phyloP scores from a whole-genome alignment of 2,888 invertebrate species.

The Eilema caniola region DNA sequence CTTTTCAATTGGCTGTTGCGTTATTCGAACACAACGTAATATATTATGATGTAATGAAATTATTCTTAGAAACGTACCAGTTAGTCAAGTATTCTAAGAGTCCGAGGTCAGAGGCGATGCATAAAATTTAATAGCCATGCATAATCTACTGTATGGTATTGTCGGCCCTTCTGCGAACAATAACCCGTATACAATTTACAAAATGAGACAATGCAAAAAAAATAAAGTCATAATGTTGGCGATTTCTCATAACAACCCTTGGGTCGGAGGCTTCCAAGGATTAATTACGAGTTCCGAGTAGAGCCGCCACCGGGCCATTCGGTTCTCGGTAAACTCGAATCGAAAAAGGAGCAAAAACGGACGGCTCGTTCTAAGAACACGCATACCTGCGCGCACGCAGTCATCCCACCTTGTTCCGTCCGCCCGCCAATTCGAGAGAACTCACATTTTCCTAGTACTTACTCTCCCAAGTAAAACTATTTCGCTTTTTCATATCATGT shows the following conservation, averaged over 20 bases:
- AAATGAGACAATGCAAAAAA: slow-evolving; percentile 79
- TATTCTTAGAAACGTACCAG: slow-evolving; percentile 59
- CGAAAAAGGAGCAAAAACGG: slow-evolving; percentile 86
- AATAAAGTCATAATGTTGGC: slow-evolving; percentile 75
- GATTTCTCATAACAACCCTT: slow-evolving; percentile 85
- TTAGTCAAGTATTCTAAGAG: slow-evolving; percentile 57
- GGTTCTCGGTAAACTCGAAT: slow-evolving; percentile 85
- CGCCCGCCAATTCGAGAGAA: slow-evolving; percentile 67
- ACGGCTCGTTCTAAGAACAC: slow-evolving; percentile 81
- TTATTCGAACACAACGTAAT: slow-evolving; percentile 4
- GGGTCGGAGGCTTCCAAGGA: slow-evolving; percentile 85
- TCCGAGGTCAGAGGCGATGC: slow-evolving; percentile 69
- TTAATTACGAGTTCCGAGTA: slow-evolving; percentile 87
- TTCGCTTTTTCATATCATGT: slow-evolving; percentile 55
- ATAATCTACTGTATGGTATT: slow-evolving; percentile 51
- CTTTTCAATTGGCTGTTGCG: background rate
- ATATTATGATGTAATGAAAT: slow-evolving; percentile 15
- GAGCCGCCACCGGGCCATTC: slow-evolving; percentile 84
- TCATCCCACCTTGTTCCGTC: slow-evolving; percentile 75
- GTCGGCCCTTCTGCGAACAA: slow-evolving; percentile 73
- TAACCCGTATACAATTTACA: slow-evolving; percentile 73
- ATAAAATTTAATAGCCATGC: slow-evolving; percentile 65
- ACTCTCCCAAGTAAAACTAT: slow-evolving; percentile 53
- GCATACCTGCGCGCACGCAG: slow-evolving; percentile 82
- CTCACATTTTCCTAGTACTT: slow-evolving; percentile 75